Base-by-base conservation (phyloP, 2,888 invertebrate species). In the Lasius platythorax region DNA sequence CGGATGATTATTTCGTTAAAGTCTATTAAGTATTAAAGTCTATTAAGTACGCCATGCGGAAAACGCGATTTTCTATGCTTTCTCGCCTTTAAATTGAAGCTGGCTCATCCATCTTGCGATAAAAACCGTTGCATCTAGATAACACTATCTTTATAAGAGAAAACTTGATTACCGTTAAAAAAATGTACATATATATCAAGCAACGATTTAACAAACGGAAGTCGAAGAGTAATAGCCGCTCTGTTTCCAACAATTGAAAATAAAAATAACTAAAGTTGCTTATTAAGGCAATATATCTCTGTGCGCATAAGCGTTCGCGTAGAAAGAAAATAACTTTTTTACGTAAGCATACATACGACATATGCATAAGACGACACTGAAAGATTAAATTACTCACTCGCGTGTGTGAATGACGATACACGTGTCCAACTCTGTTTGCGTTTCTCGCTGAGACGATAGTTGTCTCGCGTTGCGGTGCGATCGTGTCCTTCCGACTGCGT, bases 401-500 rank as follows among this genome's bases (percentile, higher is more conserved):
- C 73, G 64, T 72, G 46, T 68, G 43, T 11, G 76, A 37, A 43
- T 28, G 61, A 40, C 53, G 33, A 33, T 30, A 58, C 40, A 66
- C 30, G 9, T 75, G 23, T 33, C 23, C 8, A 70, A n/a, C 30
- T 12, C 11, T 58, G 63, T 83, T 85, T 43, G 84, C 82, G 64
- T 74, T 72, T 72, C 33, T 58, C 46, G 56, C 40, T 68, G 40
- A 28, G 33, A 63, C 66, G 50, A 50, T 81, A 18, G 46, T 30
- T 37, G 70, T 79, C 78, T 82, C 74, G 63, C 82, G 50, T 75
- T 75, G 70, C 87, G 74, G 15, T 53, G 64, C 67, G 72, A 58
- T 85, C 72, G 70, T 74, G 87, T 88, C 82, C 82, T 87, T 87
- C 78, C 53, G 76, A 83, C 83, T 53, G 61, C 85, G 84, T 72